phyloP scores from a whole-genome alignment of 1,140 invertebrate genomes.

The Globodera ellingtonae region DNA sequence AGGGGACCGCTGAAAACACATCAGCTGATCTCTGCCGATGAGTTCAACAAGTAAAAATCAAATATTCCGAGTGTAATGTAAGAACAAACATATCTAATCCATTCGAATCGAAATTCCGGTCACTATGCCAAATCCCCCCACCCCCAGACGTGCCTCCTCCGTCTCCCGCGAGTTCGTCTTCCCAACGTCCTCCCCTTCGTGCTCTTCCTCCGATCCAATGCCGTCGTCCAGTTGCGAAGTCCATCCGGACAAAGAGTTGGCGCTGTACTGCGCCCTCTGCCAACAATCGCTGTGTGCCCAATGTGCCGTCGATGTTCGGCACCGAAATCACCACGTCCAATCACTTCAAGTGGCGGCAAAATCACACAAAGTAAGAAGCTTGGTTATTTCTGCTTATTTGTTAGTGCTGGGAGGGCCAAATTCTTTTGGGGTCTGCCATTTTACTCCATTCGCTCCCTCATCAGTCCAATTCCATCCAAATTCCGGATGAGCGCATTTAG shows the following conservation, averaged over 20 bases:
- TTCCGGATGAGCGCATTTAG: slow-evolving; percentile 8
- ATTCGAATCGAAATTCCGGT: too few relatives aligned
- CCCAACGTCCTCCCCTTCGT: not conserved
- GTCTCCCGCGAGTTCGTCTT: not conserved
- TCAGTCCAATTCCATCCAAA: slow-evolving; percentile 4
- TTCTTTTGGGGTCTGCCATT: not conserved
- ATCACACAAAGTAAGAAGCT: slow-evolving; percentile 78
- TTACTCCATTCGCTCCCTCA: not conserved
- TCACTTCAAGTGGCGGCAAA: slow-evolving; percentile 84
- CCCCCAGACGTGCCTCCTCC: not conserved
- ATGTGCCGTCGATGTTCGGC: slow-evolving; percentile 76
- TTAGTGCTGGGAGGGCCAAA: too few relatives aligned
- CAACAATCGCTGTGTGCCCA: slow-evolving; percentile 81
- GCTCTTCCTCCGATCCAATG: not conserved
- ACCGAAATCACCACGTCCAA: slow-evolving; percentile 83
- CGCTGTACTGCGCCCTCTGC: slow-evolving; percentile 86
- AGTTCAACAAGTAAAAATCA: slow-evolving; percentile 2
- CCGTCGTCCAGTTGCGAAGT: slow-evolving; percentile 72
- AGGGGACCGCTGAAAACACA: slow-evolving; percentile 89
- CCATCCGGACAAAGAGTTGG: slow-evolving; percentile 78
- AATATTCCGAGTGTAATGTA: too few relatives aligned
- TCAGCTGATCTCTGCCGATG: slow-evolving; percentile 72
- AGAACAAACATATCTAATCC: too few relatives aligned
- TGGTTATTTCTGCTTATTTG: too few relatives aligned
- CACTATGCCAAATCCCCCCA: too few relatives aligned